phyloP scores from a whole-genome alignment of 23 tunicate genomes.

The Trididemnum miniatum region DNA sequence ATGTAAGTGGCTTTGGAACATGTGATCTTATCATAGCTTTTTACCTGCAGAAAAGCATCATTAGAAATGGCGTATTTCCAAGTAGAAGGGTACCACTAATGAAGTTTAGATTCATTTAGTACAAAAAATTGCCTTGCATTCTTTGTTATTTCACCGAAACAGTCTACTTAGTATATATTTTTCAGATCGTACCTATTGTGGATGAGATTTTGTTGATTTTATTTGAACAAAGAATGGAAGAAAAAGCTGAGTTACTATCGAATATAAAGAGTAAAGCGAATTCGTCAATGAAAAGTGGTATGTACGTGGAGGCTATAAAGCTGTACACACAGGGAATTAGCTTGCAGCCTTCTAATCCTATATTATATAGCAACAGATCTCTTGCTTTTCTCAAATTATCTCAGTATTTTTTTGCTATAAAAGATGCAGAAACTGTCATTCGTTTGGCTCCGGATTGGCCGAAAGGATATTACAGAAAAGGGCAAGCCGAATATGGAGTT shows the following conservation, averaged over 20 bases:
- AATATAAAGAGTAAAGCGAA: conserved; percentile 37
- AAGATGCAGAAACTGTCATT: conserved; percentile 79
- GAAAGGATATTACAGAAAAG: conserved; percentile 85
- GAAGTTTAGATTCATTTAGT: too few relatives aligned
- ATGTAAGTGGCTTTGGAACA: too few relatives aligned
- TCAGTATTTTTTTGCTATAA: conserved; percentile 71
- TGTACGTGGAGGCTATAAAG: conserved; percentile 57
- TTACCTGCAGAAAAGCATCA: too few relatives aligned
- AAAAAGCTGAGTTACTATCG: neutral
- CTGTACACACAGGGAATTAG: conserved; percentile 64
- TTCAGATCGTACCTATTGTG: too few relatives aligned
- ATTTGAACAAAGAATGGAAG: neutral
- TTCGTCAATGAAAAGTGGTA: conserved; percentile 41
- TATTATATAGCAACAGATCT: conserved; percentile 73
- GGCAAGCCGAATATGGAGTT: conserved; percentile 70
- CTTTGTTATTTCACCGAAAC: too few relatives aligned
- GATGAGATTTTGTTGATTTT: too few relatives aligned
- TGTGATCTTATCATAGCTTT: too few relatives aligned
- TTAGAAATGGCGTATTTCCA: too few relatives aligned
- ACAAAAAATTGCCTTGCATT: too few relatives aligned
- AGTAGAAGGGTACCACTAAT: too few relatives aligned
- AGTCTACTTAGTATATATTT: too few relatives aligned
- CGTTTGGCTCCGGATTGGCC: conserved; percentile 65
- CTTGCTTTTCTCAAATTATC: conserved; percentile 68
- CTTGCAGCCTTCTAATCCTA: conserved; percentile 59